Conservation (phyloP, 2,888 invertebrate species). For the Chouioia cunea region DNA sequence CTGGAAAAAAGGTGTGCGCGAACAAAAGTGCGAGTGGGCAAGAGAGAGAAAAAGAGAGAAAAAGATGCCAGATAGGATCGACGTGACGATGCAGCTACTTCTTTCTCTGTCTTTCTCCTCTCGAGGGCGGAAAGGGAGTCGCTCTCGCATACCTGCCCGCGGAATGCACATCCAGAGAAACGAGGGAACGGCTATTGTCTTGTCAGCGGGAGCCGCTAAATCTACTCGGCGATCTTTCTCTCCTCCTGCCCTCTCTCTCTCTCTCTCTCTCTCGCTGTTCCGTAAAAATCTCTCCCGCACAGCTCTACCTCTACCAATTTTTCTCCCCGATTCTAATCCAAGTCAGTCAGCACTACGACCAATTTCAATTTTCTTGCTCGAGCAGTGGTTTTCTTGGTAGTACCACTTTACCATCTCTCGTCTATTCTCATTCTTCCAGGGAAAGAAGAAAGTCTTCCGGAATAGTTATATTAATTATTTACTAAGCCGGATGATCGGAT, state of each 20-base stretch:
- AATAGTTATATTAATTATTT: too few relatives aligned
- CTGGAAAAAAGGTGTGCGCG: constrained; percentile 39
- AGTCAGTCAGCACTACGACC: constrained; percentile 8
- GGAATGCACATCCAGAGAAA: constrained; percentile 62
- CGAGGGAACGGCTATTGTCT: constrained; percentile 66
- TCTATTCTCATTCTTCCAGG: too few relatives aligned
- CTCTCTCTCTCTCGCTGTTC: constrained; percentile 46
- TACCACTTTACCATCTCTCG: too few relatives aligned
- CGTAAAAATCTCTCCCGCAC: neutral
- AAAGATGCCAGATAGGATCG: constrained; percentile 35
- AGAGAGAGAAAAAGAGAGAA: constrained; percentile 43
- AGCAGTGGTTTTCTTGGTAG: too few relatives aligned
- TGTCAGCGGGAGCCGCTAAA: constrained; percentile 66
- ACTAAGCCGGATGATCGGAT: too few relatives aligned
- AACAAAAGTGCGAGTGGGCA: constrained; percentile 39
- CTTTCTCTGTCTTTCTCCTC: constrained; percentile 26
- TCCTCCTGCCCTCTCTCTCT: constrained; percentile 40
- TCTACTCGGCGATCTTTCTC: constrained; percentile 62
- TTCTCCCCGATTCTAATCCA: constrained; percentile 34
- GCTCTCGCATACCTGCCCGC: constrained; percentile 56
- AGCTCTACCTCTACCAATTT: constrained; percentile 13
- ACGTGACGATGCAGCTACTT: constrained; percentile 40
- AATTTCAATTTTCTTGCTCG: constrained; percentile 20
- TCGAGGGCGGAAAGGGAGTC: constrained; percentile 47
- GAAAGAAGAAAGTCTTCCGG: too few relatives aligned